Evolutionary conservation across 1,140 invertebrate genomes (phyloP), one percentile per base, ranked within the genome.

Genomic region (Eueides isabella): DNA sequence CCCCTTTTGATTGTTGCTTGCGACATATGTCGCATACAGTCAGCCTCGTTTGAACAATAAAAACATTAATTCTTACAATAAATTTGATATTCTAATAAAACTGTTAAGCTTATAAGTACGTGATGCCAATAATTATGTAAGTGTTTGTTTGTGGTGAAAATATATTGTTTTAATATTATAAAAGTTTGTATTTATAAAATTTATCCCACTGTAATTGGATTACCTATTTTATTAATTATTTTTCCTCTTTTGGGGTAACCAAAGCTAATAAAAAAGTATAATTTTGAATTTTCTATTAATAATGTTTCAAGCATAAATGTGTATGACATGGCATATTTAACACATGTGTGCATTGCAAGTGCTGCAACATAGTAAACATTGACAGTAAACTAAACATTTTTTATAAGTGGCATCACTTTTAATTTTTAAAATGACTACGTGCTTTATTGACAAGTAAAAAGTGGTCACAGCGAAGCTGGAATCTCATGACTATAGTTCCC

Each of bases 11-110:
- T 70, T 78, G 63, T 82, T 86, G 84, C 62, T 62, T n/a, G 72
- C 78, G 83, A 85, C 85, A 86, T 81, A 82, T 86, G 85, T 86
- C 84, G 77, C 71, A 44, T 75, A 75, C 83, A 86, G 23, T 55
- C 23, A 44, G 19, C n/a, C 41, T 55, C 19, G 9, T 55, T 55
- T 55, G 9, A 26, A 55, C 48, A 55, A 55, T 55, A 55, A 55
- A 55, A 55, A 55, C 48, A 23, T 26, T 55, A 55, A 9, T 19
- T 55, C n/a, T 55, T 55, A 55, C 48, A 26, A 23, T 26, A 26
- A n/a, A 19, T 48, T 48, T n/a, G 35, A 16, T 16, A 38, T 38
- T 38, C 0, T 12, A 16, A 38, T 38, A 38, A 38, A 38, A 14
- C 35, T 38, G 16, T 38, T 0, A 16, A 38, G 12, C 16, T 16